Percentiles rank a stretch among this genome's conserved stretches.
These are phyloP conservation scores for Corticium candelabrum DNA, from an alignment of 37 sponge, comb jelly and placozoan genomes.

Conservation along the genomic window DNA sequence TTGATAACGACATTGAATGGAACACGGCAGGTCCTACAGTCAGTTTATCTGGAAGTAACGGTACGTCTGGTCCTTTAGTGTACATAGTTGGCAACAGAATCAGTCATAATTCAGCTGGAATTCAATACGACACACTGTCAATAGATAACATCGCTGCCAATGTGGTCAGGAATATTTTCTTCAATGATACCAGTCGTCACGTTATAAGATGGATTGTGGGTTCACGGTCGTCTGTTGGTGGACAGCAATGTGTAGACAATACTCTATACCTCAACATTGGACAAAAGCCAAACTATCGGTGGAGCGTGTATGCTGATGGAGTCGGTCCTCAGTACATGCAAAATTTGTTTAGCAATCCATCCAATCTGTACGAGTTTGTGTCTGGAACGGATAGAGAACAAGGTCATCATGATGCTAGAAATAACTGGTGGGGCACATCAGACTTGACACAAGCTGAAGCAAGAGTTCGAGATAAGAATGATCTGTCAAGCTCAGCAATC, in stretches of 20 bases:
- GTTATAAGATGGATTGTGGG: not conserved
- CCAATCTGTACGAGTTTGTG: not conserved
- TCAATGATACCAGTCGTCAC: not conserved
- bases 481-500: not conserved
- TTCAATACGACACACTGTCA: not conserved
- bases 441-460: not conserved
- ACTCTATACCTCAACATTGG: not conserved
- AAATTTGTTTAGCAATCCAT: not conserved
- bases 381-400: not conserved
- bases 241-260: not conserved
- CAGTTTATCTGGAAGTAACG: not conserved
- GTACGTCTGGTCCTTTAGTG: not conserved
- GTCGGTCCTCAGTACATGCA: not conserved
- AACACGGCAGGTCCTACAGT: not conserved
- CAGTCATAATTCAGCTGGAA: not conserved
- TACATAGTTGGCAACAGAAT: not conserved
- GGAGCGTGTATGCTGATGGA: not conserved
- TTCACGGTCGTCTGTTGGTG: not conserved
- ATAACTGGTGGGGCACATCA: not conserved
- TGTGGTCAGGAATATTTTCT: not conserved
- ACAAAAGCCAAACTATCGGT: not conserved
- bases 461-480: not conserved
- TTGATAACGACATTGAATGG: not conserved
- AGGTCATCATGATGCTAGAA: not conserved
- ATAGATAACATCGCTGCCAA: not conserved